Evolutionary conservation across 2,797 vertebrate genomes (phyloP).

Genomic region (Gouania willdenowi): DNA sequence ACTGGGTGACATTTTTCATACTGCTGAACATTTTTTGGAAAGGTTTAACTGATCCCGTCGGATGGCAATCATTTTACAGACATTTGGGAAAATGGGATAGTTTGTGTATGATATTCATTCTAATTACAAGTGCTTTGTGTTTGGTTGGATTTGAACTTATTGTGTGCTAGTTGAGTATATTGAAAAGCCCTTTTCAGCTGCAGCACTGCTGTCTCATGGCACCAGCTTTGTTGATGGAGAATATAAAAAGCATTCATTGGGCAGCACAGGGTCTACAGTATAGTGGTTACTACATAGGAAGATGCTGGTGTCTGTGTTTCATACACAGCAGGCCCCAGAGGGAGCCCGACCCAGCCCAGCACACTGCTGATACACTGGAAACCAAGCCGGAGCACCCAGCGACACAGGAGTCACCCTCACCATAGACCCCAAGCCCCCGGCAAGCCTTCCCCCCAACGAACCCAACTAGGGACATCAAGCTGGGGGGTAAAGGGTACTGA

Average conservation of each 20-base stretch:
- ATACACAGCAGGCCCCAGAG: too few species aligned
- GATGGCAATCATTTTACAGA: slow-evolving; percentile 26
- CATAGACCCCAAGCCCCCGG: too few species aligned
- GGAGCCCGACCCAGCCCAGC: too few species aligned
- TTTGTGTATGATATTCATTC: slow-evolving; percentile 19
- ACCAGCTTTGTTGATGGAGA: neutral
- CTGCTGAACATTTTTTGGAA: slow-evolving; percentile 21
- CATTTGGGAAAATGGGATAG: slow-evolving; percentile 22
- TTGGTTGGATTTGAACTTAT: slow-evolving; percentile 12
- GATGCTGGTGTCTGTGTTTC: too few species aligned
- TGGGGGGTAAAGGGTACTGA: too few species aligned
- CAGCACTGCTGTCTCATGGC: neutral
- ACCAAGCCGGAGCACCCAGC: too few species aligned
- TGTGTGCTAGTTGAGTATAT: slow-evolving; percentile 3
- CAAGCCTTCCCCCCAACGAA: too few species aligned
- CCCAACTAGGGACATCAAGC: too few species aligned
- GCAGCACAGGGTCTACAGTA: too few species aligned
- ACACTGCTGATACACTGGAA: too few species aligned
- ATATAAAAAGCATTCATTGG: neutral
- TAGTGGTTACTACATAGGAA: too few species aligned
- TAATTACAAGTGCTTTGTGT: slow-evolving; percentile 25
- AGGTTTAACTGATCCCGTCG: slow-evolving; percentile 38
- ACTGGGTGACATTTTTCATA: slow-evolving; percentile 21
- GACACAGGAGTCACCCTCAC: too few species aligned
- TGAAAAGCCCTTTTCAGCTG: neutral